Percentiles rank a stretch among this genome's conserved stretches.
phyloP scores from a whole-genome alignment of 2,113 vertebrate genomes.

The Brachyhypopomus occidentalis region DNA sequence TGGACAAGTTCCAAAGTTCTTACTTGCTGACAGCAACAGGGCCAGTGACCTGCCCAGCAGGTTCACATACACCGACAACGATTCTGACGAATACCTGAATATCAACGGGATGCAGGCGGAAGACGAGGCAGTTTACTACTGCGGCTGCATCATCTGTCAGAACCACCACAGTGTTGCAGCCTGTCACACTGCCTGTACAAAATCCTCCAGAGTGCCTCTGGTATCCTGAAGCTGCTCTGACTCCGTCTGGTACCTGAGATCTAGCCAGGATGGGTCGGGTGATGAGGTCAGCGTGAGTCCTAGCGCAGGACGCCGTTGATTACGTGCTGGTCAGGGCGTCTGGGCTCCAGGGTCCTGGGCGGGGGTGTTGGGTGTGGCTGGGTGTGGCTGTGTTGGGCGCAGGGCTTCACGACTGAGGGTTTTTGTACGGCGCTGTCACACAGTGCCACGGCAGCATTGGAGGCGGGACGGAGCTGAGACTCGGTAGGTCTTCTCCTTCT shows the following conservation, averaged over 20 bases:
- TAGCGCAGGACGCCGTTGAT: neutral
- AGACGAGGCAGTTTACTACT: constrained; percentile 47
- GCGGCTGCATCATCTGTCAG: constrained; percentile 24
- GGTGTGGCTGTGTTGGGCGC: too few relatives aligned
- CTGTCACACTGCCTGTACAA: constrained; percentile 13
- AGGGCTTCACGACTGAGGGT: neutral
- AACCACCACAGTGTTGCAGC: constrained; percentile 36
- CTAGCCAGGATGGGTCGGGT: neutral
- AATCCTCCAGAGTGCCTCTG: constrained; percentile 21
- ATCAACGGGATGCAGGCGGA: constrained; percentile 35
- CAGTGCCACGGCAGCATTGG: constrained; percentile 32
- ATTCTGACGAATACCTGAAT: constrained; percentile 34
- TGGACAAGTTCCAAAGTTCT: constrained; percentile 23
- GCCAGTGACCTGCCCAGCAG: constrained; percentile 41
- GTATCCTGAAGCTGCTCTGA: neutral
- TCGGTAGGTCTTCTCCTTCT: constrained; percentile 24
- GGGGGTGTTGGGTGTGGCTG: too few relatives aligned
- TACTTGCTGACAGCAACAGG: constrained; percentile 22
- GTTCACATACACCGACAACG: constrained; percentile 41
- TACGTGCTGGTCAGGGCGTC: too few relatives aligned
- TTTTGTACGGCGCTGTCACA: constrained; percentile 8
- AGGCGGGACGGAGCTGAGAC: neutral
- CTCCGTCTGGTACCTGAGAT: neutral
- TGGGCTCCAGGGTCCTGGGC: too few relatives aligned
- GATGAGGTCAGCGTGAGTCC: neutral